A percentile compares a stretch with the other conserved stretches of the same genome.
phyloP scores from a whole-genome alignment of 2,888 invertebrate genomes.

The Diachrysia chrysitis region DNA sequence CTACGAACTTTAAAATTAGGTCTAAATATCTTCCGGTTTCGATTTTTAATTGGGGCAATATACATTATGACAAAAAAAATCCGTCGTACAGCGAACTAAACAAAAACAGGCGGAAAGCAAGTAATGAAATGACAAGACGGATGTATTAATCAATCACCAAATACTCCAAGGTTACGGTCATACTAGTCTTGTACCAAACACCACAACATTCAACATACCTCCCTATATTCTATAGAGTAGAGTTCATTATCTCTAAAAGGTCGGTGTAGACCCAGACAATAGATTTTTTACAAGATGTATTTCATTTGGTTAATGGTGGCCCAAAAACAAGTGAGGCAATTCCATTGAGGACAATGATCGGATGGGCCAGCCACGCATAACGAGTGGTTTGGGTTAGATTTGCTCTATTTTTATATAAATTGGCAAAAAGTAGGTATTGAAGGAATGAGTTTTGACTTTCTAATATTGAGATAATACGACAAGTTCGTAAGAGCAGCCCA shows the following conservation, averaged over 20 bases:
- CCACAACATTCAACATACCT: conserved; percentile 10
- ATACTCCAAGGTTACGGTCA: conserved; percentile 60
- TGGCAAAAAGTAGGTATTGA: background rate
- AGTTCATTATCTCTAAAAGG: conserved; percentile 11
- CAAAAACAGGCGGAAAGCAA: conserved; percentile 22
- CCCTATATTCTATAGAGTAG: background rate
- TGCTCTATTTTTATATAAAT: background rate
- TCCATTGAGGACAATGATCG: conserved; percentile 47
- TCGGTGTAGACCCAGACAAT: conserved; percentile 17
- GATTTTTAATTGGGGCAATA: conserved; percentile 5
- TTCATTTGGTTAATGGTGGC: conserved; percentile 33
- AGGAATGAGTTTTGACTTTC: too few relatives aligned
- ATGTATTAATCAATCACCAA: conserved; percentile 47
- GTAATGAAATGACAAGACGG: conserved; percentile 10
- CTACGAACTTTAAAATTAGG: background rate
- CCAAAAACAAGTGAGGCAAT: conserved; percentile 30
- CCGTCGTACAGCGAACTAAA: background rate
- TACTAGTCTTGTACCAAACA: conserved; percentile 18
- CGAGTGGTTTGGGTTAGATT: conserved; percentile 11
- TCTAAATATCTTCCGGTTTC: background rate
- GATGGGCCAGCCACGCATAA: conserved; percentile 36
- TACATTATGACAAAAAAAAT: conserved; percentile 2
- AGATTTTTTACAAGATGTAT: conserved; percentile 24
- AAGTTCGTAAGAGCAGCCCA: too few relatives aligned
- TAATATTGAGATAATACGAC: too few relatives aligned